A percentile compares a stretch with the other conserved stretches of the same genome.
These are phyloP conservation scores for Benitochromis conjunctus DNA, from an alignment of 2,113 vertebrate genomes.

Conservation along the genomic window DNA sequence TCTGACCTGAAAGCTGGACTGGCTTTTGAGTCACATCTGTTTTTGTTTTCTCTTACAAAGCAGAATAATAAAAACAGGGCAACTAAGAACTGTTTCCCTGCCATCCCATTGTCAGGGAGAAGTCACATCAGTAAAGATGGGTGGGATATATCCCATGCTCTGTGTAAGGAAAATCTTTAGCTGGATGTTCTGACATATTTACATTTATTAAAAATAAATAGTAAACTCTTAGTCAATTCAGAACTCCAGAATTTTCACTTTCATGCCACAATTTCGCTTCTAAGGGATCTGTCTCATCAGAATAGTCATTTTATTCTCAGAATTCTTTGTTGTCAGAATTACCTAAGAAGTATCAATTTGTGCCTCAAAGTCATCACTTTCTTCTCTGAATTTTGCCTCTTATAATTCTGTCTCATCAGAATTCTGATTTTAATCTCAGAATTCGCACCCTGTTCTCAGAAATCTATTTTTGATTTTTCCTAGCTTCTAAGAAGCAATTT, in stretches of 20 bases:
- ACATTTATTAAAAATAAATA: constrained; percentile 25
- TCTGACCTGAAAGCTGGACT: constrained; percentile 25
- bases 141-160: constrained; percentile 23
- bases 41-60: constrained; percentile 39
- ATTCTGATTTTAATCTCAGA: background rate
- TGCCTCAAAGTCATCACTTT: background rate
- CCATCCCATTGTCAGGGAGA: constrained; percentile 15
- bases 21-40: constrained; percentile 36
- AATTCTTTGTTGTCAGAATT: background rate
- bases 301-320: background rate
- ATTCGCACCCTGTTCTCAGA: background rate
- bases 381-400: background rate
- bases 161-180: constrained; percentile 11
- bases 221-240: background rate
- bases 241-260: background rate
- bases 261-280: background rate
- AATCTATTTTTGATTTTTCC: too few relatives aligned
- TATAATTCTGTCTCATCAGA: background rate
- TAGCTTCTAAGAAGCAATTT: too few relatives aligned
- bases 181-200: constrained; percentile 22
- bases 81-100: constrained; percentile 26
- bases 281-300: background rate
- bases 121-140: constrained; percentile 12
- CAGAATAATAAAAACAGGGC: constrained; percentile 30
- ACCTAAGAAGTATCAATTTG: background rate